Evolutionary conservation across 2,888 invertebrate species (phyloP).

Genomic region (Candidula unifasciata): DNA sequence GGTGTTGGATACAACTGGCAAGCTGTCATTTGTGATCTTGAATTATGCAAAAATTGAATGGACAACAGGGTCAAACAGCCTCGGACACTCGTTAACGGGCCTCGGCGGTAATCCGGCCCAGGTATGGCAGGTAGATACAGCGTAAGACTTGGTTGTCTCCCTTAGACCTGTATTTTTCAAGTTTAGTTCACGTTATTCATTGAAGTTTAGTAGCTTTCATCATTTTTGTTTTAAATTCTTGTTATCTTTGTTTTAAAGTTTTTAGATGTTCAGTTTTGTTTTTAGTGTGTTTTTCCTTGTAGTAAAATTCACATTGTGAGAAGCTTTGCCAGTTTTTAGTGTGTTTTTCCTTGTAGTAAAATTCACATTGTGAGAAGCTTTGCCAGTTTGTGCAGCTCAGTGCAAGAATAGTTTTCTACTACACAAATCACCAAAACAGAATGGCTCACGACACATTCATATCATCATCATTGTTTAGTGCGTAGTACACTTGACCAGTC

Average conservation of each 20-base stretch:
- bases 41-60: conserved; percentile 89
- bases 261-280: background rate
- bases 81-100: conserved; percentile 62
- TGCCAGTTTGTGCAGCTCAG: too few species aligned
- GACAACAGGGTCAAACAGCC: conserved; percentile 70
- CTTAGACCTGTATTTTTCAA: background rate
- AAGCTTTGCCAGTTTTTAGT: too few species aligned
- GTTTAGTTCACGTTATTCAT: background rate
- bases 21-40: conserved; percentile 94
- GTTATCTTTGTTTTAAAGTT: background rate
- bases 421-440: background rate
- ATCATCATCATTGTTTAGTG: background rate
- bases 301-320: too few species aligned
- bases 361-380: too few species aligned
- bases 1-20: conserved; percentile 93
- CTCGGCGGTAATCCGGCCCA: conserved; percentile 69
- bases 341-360: too few species aligned
- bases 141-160: conserved; percentile 51
- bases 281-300: background rate
- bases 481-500: background rate
- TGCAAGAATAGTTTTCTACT: too few species aligned
- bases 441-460: background rate
- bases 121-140: conserved; percentile 59
- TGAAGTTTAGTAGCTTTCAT: background rate
- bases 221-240: background rate